Evolutionary conservation across 1,140 invertebrate species (phyloP).

Genomic region (Littorina saxatilis): DNA sequence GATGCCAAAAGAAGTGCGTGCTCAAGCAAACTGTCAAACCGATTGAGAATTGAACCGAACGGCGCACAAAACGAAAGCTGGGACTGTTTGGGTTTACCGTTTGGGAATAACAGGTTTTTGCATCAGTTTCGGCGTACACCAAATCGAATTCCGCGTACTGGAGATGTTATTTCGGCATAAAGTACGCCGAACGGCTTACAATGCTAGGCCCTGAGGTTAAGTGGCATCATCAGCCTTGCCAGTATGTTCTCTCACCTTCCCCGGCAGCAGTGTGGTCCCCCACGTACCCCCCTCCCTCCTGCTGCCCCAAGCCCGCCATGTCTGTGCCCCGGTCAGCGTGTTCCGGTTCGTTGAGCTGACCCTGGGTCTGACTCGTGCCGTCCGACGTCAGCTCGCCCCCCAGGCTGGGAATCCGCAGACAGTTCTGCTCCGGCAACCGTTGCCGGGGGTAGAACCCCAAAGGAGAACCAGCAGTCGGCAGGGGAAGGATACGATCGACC

Average conservation of each 20-base stretch:
- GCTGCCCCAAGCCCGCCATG: constrained; percentile 43
- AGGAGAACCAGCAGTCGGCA: background rate
- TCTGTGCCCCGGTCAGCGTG: constrained; percentile 51
- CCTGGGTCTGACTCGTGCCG: constrained; percentile 48
- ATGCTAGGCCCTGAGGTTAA: too few species aligned
- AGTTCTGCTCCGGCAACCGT: background rate
- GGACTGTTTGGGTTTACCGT: too few species aligned
- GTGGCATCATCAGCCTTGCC: too few species aligned
- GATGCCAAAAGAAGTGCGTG: too few species aligned
- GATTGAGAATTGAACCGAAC: too few species aligned
- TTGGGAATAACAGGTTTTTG: too few species aligned
- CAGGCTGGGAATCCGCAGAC: background rate
- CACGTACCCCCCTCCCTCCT: background rate
- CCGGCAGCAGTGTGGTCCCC: background rate
- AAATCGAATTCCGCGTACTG: too few species aligned
- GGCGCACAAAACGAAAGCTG: too few species aligned
- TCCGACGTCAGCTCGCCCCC: constrained; percentile 16
- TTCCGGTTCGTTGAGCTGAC: constrained; percentile 45
- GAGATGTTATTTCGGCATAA: too few species aligned
- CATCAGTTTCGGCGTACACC: too few species aligned
- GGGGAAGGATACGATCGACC: background rate
- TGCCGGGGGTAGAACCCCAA: background rate
- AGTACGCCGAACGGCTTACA: too few species aligned
- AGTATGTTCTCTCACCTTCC: background rate
- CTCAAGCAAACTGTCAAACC: too few species aligned